These are phyloP conservation scores for Darevskia nairensis DNA, from an alignment of 2,797 vertebrate species.

Conservation along the genomic window DNA sequence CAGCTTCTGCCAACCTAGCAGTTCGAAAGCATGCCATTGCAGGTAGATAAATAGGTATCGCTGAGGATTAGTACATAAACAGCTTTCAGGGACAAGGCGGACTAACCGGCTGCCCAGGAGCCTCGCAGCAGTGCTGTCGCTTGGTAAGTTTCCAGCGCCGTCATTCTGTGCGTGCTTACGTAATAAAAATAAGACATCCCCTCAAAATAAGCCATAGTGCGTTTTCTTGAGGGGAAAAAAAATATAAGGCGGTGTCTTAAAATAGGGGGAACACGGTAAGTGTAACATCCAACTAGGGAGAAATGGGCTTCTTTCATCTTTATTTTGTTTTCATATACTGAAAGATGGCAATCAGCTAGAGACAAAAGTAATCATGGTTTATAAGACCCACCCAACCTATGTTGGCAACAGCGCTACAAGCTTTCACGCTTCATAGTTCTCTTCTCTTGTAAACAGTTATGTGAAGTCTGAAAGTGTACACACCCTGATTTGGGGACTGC, in stretches of 20 bases:
- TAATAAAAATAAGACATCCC: too few relatives aligned
- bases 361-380: not conserved
- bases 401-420: not conserved
- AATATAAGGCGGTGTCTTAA: too few relatives aligned
- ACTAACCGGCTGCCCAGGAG: too few relatives aligned
- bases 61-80: not conserved
- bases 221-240: too few relatives aligned
- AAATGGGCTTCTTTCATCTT: not conserved
- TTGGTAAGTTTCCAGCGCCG: too few relatives aligned
- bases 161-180: too few relatives aligned
- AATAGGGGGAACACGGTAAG: not conserved
- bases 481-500: not conserved
- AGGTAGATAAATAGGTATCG: too few relatives aligned
- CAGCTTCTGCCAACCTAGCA: too few relatives aligned
- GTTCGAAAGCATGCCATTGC: too few relatives aligned
- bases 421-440: not conserved
- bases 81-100: too few relatives aligned
- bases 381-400: not conserved
- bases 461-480: constrained; percentile 6
- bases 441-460: not conserved
- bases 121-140: too few relatives aligned
- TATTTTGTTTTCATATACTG: not conserved
- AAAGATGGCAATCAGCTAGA: not conserved
- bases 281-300: not conserved
- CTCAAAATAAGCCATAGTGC: too few relatives aligned